phyloP scores from a whole-genome alignment of 2,797 vertebrate genomes.

The Alosa sapidissima region DNA sequence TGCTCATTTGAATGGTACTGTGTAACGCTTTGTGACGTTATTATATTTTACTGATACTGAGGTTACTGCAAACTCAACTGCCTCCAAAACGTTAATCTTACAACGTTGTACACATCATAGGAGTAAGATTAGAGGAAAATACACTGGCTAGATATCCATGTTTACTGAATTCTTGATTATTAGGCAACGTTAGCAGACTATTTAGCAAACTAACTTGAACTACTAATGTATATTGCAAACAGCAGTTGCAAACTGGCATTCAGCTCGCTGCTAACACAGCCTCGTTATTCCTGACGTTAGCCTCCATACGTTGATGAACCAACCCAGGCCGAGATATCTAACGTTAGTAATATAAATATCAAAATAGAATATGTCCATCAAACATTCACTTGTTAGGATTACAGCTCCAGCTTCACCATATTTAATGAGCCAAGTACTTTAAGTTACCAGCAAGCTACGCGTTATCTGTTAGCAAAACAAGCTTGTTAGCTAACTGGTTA shows the following conservation, averaged over 20 bases:
- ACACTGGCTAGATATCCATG: background rate
- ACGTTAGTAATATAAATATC: background rate
- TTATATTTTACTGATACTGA: background rate
- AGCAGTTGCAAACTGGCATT: background rate
- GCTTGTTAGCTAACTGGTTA: background rate
- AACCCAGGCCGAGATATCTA: background rate
- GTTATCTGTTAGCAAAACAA: slow-evolving; percentile 1
- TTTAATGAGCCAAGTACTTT: background rate
- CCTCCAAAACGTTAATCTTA: background rate
- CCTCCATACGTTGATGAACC: background rate
- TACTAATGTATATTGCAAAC: background rate
- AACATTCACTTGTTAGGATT: background rate
- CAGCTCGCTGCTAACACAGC: background rate
- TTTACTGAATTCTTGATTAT: background rate
- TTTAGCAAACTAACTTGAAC: background rate
- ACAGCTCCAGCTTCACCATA: background rate
- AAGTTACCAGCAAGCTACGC: background rate
- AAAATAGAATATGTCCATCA: background rate
- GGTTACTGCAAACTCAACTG: background rate
- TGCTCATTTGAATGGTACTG: background rate
- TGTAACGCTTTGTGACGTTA: background rate
- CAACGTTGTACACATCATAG: background rate
- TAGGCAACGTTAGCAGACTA: background rate
- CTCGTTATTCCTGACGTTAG: background rate
- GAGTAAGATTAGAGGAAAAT: background rate